Conservation (phyloP, 2,797 vertebrate genomes). For the Poeciliopsis presidionis region DNA sequence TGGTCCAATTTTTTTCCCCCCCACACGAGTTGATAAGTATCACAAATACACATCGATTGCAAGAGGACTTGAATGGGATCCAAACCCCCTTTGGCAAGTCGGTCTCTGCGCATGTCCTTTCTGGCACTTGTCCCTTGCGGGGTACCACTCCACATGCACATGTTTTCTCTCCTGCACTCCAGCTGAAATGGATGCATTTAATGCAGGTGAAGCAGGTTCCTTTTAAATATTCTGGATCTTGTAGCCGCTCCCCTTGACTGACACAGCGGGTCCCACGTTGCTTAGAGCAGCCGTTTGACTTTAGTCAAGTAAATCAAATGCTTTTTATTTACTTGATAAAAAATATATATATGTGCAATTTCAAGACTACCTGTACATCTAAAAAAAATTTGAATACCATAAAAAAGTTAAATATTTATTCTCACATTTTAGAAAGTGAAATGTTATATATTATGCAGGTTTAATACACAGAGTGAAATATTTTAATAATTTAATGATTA, state of each 20-base stretch:
- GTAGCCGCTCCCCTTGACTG: background rate
- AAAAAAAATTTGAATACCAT: background rate
- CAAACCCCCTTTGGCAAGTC: background rate
- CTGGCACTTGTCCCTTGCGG: background rate
- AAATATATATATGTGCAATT: background rate
- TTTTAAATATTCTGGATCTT: background rate
- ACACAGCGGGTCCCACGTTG: background rate
- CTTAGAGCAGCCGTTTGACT: background rate
- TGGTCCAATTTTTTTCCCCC: conserved; percentile 41
- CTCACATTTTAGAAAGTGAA: background rate
- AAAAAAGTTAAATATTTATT: background rate
- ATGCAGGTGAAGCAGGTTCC: background rate
- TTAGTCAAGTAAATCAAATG: background rate
- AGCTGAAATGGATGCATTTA: background rate
- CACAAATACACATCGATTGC: background rate
- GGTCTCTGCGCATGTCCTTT: background rate
- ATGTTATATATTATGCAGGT: background rate
- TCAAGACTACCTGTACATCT: background rate
- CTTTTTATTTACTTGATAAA: background rate
- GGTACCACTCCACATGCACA: background rate
- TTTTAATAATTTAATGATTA: background rate
- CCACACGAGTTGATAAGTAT: conserved; percentile 2
- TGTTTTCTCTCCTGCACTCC: background rate
- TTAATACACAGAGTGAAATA: background rate
- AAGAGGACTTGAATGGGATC: background rate